Conservation (phyloP, 2,113 vertebrate genomes). For the Melanerpes aurifrons region DNA sequence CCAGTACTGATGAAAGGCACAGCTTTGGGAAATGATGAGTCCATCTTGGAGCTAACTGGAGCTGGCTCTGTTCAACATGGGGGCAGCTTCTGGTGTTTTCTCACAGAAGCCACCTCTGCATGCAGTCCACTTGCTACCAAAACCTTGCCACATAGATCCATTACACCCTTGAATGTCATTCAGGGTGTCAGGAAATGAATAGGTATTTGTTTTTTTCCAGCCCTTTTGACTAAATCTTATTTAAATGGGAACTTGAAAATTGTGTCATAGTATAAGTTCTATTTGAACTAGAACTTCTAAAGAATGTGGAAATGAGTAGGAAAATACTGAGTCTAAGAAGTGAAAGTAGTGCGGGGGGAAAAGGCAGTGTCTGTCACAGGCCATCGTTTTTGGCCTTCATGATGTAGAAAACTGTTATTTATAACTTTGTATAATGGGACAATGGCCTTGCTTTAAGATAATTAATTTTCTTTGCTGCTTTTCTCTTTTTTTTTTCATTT, state of each 20-base stretch:
- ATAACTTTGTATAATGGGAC: not conserved
- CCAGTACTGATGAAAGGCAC: not conserved
- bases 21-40: not conserved
- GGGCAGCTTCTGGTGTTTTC: too few relatives aligned
- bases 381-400: not conserved
- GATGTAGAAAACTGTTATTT: not conserved
- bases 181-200: not conserved
- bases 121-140: too few relatives aligned
- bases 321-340: not conserved
- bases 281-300: not conserved
- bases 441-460: not conserved
- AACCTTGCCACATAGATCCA: not conserved
- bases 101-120: too few relatives aligned
- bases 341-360: not conserved
- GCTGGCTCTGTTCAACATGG: not conserved
- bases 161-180: not conserved
- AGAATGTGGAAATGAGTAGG: not conserved
- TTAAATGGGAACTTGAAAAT: not conserved
- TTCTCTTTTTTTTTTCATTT: not conserved
- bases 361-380: not conserved
- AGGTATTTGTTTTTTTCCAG: not conserved
- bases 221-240: not conserved
- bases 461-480: not conserved
- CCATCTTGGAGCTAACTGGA: rapidly evolving
- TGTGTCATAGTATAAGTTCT: not conserved